phyloP scores from a whole-genome alignment of 2,113 vertebrate genomes.

The Hassar affinis region DNA sequence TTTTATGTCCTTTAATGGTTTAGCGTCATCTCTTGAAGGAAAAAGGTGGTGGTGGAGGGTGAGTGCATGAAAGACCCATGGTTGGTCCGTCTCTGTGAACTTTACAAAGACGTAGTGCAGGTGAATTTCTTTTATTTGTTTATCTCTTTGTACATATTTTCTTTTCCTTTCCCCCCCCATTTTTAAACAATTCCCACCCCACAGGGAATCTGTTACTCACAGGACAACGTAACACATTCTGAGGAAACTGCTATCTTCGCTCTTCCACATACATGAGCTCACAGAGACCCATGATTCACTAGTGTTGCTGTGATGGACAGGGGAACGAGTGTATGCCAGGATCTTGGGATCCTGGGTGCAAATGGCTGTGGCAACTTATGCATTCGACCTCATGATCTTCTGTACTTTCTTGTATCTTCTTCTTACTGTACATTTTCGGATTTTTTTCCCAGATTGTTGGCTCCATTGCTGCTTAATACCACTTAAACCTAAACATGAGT shows the following conservation, averaged over 20 bases:
- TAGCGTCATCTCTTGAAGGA: neutral
- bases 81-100: neutral
- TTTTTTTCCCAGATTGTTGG: neutral
- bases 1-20: constrained; percentile 9
- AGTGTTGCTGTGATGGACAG: neutral
- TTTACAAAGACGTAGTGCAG: neutral
- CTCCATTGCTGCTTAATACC: neutral
- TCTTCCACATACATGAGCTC: neutral
- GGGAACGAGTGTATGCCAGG: neutral
- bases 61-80: constrained; percentile 3
- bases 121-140: neutral
- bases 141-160: neutral
- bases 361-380: neutral
- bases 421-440: neutral
- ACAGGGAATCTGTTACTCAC: neutral
- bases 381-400: neutral
- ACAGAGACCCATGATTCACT: neutral
- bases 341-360: neutral
- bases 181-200: neutral
- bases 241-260: neutral
- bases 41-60: neutral
- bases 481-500: neutral
- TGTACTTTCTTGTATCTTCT: too few relatives aligned
- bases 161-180: neutral
- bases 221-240: neutral